Conservation (phyloP, 2,888 invertebrate species). For the Geotrupes spiniger region DNA sequence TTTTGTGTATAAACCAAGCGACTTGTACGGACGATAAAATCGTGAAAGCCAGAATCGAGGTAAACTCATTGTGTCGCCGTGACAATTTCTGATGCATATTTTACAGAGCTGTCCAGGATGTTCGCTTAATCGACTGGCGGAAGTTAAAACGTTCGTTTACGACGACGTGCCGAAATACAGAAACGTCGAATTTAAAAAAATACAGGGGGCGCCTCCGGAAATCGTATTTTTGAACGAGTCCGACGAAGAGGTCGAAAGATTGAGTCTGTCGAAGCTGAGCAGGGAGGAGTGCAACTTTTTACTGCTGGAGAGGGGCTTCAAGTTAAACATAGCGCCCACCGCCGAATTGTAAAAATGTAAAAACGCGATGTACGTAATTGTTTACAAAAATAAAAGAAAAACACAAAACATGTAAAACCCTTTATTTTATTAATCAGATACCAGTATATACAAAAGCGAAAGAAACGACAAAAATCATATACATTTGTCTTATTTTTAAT, state of each 20-base stretch:
- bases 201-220: slow-evolving; percentile 64
- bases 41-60: background rate
- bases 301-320: slow-evolving; percentile 59
- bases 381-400: background rate
- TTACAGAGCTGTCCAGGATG: slow-evolving; percentile 73
- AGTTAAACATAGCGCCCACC: slow-evolving; percentile 38
- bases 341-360: too few species aligned
- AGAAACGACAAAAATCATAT: background rate
- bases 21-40: background rate
- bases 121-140: slow-evolving; percentile 62
- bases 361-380: too few species aligned
- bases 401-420: background rate
- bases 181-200: slow-evolving; percentile 62
- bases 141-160: slow-evolving; percentile 65
- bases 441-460: background rate
- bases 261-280: slow-evolving; percentile 56
- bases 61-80: background rate
- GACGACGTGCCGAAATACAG: slow-evolving; percentile 65
- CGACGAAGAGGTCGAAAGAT: slow-evolving; percentile 62
- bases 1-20: too few species aligned
- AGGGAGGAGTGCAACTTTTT: slow-evolving; percentile 68
- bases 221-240: slow-evolving; percentile 57
- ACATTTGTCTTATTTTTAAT: background rate
- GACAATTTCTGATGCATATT: too few species aligned
- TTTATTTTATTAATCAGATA: background rate